Percentiles rank a stretch among this genome's conserved stretches.
These are phyloP conservation scores for Ctenopoma kingsleyae DNA, from an alignment of 2,797 vertebrate genomes.

Conservation along the genomic window DNA sequence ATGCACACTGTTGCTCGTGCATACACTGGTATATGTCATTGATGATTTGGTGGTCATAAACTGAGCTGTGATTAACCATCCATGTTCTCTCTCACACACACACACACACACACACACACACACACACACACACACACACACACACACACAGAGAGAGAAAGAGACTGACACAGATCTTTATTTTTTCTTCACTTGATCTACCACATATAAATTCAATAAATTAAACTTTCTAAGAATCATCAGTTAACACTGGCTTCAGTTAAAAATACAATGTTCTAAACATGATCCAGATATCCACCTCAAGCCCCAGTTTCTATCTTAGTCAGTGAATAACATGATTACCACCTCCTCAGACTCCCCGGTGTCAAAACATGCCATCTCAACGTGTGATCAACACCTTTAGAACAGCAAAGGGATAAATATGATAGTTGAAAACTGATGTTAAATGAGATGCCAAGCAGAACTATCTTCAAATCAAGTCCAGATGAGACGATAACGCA, in stretches of 20 bases:
- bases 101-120: no score
- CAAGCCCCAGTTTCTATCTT: constrained; percentile 15
- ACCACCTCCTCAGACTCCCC: constrained; percentile 12
- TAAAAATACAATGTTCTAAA: constrained; percentile 9
- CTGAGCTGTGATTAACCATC: constrained; percentile 25
- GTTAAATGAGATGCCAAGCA: constrained; percentile 58
- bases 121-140: no score
- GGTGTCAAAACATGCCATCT: constrained; percentile 14
- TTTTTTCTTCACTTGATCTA: neutral
- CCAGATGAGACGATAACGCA: constrained; percentile 62
- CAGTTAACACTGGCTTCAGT: constrained; percentile 23
- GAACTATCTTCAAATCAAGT: constrained; percentile 65
- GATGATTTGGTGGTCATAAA: constrained; percentile 59
- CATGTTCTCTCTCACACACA: neutral
- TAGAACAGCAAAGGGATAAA: constrained; percentile 31
- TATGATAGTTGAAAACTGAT: constrained; percentile 24
- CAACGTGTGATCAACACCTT: constrained; percentile 37
- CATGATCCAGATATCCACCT: constrained; percentile 30
- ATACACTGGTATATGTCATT: constrained; percentile 63
- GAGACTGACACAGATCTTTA: neutral
- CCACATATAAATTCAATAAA: constrained; percentile 7
- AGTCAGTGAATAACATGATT: constrained; percentile 30
- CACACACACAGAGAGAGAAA: neutral
- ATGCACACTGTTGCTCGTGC: constrained; percentile 39
- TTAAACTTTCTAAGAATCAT: constrained; percentile 13